Conservation (phyloP, 2,113 vertebrate species). For the Apodemus speciosus region DNA sequence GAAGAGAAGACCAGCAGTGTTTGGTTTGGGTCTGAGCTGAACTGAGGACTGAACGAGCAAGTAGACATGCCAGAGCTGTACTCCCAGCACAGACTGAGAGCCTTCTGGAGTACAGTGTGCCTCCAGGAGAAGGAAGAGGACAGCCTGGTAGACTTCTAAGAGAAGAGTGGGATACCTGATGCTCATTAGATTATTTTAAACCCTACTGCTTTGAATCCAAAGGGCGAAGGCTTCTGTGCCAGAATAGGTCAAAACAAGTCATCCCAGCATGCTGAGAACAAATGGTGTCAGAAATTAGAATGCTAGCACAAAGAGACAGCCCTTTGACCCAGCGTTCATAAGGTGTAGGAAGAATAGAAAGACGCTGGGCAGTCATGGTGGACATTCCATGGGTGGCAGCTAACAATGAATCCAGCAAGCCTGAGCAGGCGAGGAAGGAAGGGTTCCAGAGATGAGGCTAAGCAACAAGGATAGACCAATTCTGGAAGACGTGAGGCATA, state of each 20-base stretch:
- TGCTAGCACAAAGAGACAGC: neutral
- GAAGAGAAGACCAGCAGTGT: neutral
- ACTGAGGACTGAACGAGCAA: neutral
- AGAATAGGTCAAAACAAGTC: neutral
- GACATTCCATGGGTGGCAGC: neutral
- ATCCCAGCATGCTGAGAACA: neutral
- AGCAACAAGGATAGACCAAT: neutral
- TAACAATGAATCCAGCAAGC: neutral
- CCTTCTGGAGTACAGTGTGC: neutral
- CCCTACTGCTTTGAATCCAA: neutral
- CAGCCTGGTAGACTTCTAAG: neutral
- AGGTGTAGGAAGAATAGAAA: neutral
- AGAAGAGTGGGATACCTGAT: no score
- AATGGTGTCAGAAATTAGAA: neutral
- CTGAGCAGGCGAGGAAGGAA: neutral
- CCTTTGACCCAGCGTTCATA: neutral
- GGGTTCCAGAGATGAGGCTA: neutral
- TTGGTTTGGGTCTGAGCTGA: neutral
- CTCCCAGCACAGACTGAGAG: neutral
- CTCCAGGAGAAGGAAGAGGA: neutral
- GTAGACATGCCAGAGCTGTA: neutral
- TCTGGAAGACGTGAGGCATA: neutral
- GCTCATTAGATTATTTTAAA: neutral
- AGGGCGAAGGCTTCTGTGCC: neutral
- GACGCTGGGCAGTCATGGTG: neutral